These are phyloP conservation scores for Sminthurides bifidus DNA, from an alignment of 1,140 invertebrate genomes.

Conservation along the genomic window DNA sequence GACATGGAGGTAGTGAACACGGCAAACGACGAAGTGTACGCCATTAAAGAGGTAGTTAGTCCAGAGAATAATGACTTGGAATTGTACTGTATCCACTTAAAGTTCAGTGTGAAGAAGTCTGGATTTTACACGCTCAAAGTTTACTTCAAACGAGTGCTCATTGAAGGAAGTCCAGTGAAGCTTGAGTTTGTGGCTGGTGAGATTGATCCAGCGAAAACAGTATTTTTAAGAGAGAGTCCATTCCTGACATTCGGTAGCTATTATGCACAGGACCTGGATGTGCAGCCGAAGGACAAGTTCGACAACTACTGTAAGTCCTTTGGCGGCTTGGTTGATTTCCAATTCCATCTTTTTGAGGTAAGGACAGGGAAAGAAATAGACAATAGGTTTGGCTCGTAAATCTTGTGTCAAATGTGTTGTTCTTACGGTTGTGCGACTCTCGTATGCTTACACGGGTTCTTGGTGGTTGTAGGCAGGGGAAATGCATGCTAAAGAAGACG, in stretches of 20 bases:
- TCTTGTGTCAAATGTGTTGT: not conserved
- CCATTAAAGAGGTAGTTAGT: conserved; percentile 1
- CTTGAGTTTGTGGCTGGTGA: conserved; percentile 14
- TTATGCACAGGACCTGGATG: conserved; percentile 1
- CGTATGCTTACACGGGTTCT: not conserved
- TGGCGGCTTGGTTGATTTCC: conserved; percentile 14
- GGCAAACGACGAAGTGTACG: not conserved
- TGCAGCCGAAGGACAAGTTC: conserved; percentile 22
- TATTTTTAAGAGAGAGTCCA: conserved; percentile 18
- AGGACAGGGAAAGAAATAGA: not conserved
- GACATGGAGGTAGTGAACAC: conserved; percentile 1
- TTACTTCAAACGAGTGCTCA: conserved; percentile 9
- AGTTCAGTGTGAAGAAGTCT: conserved; percentile 22
- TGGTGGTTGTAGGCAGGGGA: no score
- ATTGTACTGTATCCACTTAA: conserved; percentile 13
- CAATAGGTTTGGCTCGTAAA: not conserved
- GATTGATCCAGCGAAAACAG: conserved; percentile 19
- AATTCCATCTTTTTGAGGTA: conserved; percentile 14
- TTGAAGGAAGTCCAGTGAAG: conserved; percentile 19
- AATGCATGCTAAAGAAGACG: no score
- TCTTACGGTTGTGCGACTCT: conserved; percentile 8
- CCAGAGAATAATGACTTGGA: not conserved
- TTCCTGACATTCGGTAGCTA: conserved; percentile 10
- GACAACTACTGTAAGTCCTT: conserved; percentile 22
- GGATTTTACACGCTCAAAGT: conserved; percentile 26